A percentile compares a stretch with the other conserved stretches of the same genome.
Evolutionary conservation across 2,113 vertebrate genomes (phyloP).

Genomic region (Archocentrus centrarchus): DNA sequence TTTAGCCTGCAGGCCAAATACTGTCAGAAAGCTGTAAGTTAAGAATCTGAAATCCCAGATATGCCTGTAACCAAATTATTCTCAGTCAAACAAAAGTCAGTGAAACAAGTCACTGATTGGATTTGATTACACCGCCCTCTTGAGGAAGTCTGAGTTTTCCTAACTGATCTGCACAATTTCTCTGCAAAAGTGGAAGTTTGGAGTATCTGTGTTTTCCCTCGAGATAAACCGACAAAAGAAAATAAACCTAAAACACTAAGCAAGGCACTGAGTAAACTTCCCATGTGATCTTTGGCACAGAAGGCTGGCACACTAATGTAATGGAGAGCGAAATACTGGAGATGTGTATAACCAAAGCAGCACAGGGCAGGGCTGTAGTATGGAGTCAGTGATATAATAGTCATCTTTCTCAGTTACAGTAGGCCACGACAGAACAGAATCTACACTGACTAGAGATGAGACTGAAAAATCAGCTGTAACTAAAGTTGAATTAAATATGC

Average conservation of each 20-base stretch:
- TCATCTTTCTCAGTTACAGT: conserved; percentile 29
- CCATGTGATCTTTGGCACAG: not conserved
- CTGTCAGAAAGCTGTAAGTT: not conserved
- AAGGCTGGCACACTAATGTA: not conserved
- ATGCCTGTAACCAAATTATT: not conserved
- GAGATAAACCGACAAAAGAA: not conserved
- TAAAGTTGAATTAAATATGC: not conserved
- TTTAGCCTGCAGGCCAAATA: not conserved
- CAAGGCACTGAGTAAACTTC: not conserved
- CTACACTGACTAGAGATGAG: not conserved
- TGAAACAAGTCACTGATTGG: conserved; percentile 10
- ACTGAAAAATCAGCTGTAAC: not conserved
- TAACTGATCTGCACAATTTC: not conserved
- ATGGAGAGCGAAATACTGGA: conserved; percentile 29
- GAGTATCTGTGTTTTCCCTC: not conserved
- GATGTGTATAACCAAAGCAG: conserved; percentile 37
- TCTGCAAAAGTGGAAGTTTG: not conserved
- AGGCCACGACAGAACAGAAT: not conserved
- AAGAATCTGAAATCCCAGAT: not conserved
- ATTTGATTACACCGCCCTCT: conserved; percentile 67
- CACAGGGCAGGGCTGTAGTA: conserved; percentile 26
- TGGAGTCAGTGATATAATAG: conserved; percentile 46
- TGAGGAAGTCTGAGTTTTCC: conserved; percentile 40
- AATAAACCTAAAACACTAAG: not conserved
- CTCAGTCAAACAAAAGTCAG: not conserved